Evolutionary conservation across 2,113 vertebrate species (phyloP), one percentile per base, ranked within the genome.

Genomic region (Gorilla gorilla): DNA sequence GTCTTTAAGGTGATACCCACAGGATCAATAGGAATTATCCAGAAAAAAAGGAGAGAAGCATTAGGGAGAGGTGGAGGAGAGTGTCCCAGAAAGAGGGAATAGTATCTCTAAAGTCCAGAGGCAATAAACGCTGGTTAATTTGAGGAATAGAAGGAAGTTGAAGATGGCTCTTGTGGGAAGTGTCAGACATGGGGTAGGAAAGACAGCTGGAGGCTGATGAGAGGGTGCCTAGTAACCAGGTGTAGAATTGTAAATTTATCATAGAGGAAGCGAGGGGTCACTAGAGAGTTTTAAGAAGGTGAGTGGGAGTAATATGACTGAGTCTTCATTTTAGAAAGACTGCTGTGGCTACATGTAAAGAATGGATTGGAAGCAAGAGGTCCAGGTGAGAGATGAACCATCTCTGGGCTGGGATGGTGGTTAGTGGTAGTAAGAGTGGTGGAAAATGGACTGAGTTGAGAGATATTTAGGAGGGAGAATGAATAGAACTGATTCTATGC

Each of bases 281-380:
- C 79, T 45, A 82, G 23, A 96, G 14, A 30, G 18, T 50, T 90
- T 93, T 91, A 76, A 88, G 89, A 91, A 88, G n/a, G 43, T 85
- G 35, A 30, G 11, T 96, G 76, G 50, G 30, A 79, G 12, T 78
- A 30, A 75, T 18, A 57, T 68, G 40, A 45, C n/a, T 45, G 79
- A 83, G 25, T 50, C 59, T 86, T 79, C 80, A 48, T 32, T 80
- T 94, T 68, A 22, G 48, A 70, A 75, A 91, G 35, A 30, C 18
- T 55, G 35, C 32, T 68, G 40, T 64, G 18, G 50, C 22, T 75
- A 55, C 3, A 1, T 48, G 66, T 81, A 61, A 93, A 93, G 23
- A 94, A 75, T 25, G 9, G n/a, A 20, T 57, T 43, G n/a, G 45
- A 83, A 79, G 27, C 32, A 82, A 90, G 32, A 64, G 23, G 79